Percentiles rank a stretch among this genome's conserved stretches.
Conservation (phyloP, 2,113 vertebrate species). For the Pogonocichla stellata region DNA sequence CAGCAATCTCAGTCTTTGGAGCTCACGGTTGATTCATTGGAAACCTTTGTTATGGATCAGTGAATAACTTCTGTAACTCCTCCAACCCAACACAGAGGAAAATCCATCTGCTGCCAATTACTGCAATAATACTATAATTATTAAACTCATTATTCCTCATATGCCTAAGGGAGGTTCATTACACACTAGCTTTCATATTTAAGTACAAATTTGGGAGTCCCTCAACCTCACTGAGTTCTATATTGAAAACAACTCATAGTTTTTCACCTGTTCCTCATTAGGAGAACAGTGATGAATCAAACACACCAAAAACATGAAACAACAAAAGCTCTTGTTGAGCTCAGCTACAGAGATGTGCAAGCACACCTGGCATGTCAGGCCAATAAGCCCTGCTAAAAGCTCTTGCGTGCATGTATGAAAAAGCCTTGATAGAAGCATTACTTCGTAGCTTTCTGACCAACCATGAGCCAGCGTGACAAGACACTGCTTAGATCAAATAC, state of each 20-base stretch:
- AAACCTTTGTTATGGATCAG: constrained; percentile 44
- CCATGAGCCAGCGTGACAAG: not conserved
- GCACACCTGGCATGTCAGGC: not conserved
- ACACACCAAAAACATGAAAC: not conserved
- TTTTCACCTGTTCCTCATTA: constrained; percentile 46
- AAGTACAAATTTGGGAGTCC: not conserved
- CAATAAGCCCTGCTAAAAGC: not conserved
- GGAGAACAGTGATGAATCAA: not conserved
- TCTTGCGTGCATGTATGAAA: not conserved
- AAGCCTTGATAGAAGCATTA: not conserved
- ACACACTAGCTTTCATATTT: constrained; percentile 31
- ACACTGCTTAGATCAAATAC: not conserved
- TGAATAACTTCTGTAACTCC: constrained; percentile 30
- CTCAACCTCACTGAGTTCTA: not conserved
- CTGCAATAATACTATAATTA: constrained; percentile 32
- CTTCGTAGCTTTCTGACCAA: not conserved
- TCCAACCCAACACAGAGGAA: constrained; percentile 26
- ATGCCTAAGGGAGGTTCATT: constrained; percentile 2
- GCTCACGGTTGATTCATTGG: not conserved
- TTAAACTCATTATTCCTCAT: constrained; percentile 36
- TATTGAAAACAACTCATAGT: not conserved
- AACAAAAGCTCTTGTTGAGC: not conserved
- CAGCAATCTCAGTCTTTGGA: not conserved
- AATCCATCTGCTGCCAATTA: constrained; percentile 53
- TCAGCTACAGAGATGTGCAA: not conserved